These are phyloP conservation scores for Dreissena rostriformis DNA, from an alignment of 1,140 invertebrate genomes.

Conservation along the genomic window DNA sequence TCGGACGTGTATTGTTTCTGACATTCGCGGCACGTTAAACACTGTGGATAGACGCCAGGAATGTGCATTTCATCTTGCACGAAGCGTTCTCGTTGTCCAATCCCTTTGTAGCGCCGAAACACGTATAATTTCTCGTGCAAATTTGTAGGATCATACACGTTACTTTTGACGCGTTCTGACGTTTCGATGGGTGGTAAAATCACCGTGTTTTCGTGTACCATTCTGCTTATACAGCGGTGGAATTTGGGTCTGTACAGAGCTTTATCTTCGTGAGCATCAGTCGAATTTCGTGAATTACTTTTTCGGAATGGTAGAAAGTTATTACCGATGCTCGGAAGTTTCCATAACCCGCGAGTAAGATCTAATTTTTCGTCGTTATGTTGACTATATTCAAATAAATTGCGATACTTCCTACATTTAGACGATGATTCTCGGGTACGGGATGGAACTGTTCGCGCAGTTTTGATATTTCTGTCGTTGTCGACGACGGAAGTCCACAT, in stretches of 20 bases:
- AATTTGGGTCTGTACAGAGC: slow-evolving; percentile 26
- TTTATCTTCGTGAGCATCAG: slow-evolving; percentile 11
- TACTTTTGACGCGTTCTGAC: slow-evolving; percentile 16
- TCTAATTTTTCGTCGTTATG: slow-evolving; percentile 29
- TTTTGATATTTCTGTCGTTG: background rate
- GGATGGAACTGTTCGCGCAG: background rate
- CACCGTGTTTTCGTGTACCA: slow-evolving; percentile 44
- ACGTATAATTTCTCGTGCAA: slow-evolving; percentile 48
- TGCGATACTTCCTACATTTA: slow-evolving; percentile 32
- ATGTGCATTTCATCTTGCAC: slow-evolving; percentile 31
- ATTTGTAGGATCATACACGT: slow-evolving; percentile 22
- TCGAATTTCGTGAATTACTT: background rate
- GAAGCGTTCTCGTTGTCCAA: slow-evolving; percentile 36
- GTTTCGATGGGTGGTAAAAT: slow-evolving; percentile 37
- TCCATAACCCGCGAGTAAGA: slow-evolving; percentile 31
- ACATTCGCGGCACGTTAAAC: slow-evolving; percentile 49
- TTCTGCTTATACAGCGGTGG: slow-evolving; percentile 5
- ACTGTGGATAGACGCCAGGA: slow-evolving; percentile 40
- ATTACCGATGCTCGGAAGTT: slow-evolving; percentile 38
- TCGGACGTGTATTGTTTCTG: slow-evolving; percentile 37
- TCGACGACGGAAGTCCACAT: slow-evolving; percentile 16
- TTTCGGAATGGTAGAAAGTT: slow-evolving; percentile 45
- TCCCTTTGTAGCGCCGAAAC: background rate
- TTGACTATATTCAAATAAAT: slow-evolving; percentile 42
- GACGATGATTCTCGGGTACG: background rate